These are phyloP conservation scores for Drosophila ercepeae DNA, from an alignment of 1,140 invertebrate genomes.

Conservation along the genomic window DNA sequence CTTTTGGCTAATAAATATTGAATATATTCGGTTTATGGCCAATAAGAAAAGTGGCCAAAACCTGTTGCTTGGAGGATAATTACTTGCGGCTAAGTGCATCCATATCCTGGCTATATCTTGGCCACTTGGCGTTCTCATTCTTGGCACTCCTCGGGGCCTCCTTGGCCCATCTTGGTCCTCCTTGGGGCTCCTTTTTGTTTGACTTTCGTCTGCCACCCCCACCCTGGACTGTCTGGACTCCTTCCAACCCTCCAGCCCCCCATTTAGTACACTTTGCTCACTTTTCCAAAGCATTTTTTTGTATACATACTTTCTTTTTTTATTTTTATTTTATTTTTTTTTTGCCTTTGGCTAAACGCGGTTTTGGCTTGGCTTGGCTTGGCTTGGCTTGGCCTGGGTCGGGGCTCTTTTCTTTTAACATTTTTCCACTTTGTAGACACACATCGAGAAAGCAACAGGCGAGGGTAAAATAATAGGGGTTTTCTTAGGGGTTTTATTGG, in stretches of 20 bases:
- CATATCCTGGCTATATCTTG: background rate
- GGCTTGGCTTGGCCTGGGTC: background rate
- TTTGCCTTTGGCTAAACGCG: slow-evolving; percentile 35
- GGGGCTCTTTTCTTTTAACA: slow-evolving; percentile 13
- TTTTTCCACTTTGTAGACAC: background rate
- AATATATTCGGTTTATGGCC: slow-evolving; percentile 19
- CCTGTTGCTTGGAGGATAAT: slow-evolving; percentile 33
- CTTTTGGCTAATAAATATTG: slow-evolving; percentile 2
- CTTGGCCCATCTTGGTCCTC: background rate
- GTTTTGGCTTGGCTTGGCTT: slow-evolving; percentile 13
- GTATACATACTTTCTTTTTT: background rate
- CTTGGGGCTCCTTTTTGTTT: slow-evolving; percentile 20
- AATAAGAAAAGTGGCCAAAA: slow-evolving; percentile 6
- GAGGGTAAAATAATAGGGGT: background rate
- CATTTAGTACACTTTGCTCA: background rate
- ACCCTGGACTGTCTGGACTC: background rate
- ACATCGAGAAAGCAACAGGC: background rate
- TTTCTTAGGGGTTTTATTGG: background rate
- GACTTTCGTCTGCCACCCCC: slow-evolving; percentile 7
- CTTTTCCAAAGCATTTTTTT: background rate
- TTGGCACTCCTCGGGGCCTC: background rate
- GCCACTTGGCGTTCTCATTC: slow-evolving; percentile 6
- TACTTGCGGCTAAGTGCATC: slow-evolving; percentile 14
- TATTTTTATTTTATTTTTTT: background rate
- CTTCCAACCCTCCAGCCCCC: background rate